Conservation (phyloP, 1,140 invertebrate species). For the Eumeta japonica region DNA sequence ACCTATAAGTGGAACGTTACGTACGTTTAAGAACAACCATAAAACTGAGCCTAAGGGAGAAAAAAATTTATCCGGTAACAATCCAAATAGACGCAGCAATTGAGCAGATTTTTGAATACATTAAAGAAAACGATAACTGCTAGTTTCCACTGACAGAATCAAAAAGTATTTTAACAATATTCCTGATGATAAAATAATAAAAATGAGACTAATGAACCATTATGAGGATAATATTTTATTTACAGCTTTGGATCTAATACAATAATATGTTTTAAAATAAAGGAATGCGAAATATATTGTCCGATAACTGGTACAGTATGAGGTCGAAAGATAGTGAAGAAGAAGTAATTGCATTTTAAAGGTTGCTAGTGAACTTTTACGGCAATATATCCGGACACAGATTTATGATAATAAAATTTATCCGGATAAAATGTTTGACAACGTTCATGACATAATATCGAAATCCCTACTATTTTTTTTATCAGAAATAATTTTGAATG, state of each 20-base stretch:
- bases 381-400: conserved; percentile 9
- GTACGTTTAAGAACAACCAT: not conserved
- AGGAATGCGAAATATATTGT: too few relatives aligned
- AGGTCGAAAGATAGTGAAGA: too few relatives aligned
- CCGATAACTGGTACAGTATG: too few relatives aligned
- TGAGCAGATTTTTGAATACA: conserved; percentile 1
- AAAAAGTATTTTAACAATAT: conserved; percentile 3
- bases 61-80: not conserved
- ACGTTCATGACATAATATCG: conserved; percentile 13
- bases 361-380: too few relatives aligned
- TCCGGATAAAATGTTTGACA: conserved; percentile 14
- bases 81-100: not conserved
- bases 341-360: too few relatives aligned
- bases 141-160: not conserved
- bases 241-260: too few relatives aligned
- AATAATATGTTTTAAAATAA: too few relatives aligned
- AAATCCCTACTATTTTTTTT: conserved; percentile 13
- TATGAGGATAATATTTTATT: too few relatives aligned
- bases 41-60: not conserved
- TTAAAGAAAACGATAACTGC: not conserved
- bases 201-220: too few relatives aligned
- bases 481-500: conserved; percentile 14
- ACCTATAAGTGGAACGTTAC: too few relatives aligned
- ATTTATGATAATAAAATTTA: conserved; percentile 12
- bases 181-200: too few relatives aligned